Evolutionary conservation across 1,140 invertebrate genomes (phyloP).

Genomic region (Neodiprion pinetum): DNA sequence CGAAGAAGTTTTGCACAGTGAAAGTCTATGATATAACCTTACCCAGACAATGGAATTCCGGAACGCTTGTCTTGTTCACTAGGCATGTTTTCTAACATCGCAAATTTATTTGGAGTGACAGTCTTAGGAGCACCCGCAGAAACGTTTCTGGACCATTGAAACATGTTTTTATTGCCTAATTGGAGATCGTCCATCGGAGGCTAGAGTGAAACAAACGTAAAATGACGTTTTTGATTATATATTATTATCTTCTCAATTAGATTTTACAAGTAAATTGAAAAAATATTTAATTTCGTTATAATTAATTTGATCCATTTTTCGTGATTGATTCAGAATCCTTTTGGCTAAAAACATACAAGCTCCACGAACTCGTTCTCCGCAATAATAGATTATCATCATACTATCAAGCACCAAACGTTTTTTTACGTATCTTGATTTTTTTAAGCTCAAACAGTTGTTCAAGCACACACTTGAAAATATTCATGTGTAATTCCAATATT

Average conservation of each 20-base stretch:
- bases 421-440: neutral
- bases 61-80: slow-evolving; percentile 55
- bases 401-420: neutral
- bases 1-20: no score
- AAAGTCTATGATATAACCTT: slow-evolving; percentile 30
- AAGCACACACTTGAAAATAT: no score
- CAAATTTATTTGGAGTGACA: slow-evolving; percentile 58
- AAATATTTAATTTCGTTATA: neutral
- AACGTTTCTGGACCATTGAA: slow-evolving; percentile 48
- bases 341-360: neutral
- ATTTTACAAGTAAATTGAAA: no score
- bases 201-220: slow-evolving; percentile 38
- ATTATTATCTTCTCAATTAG: neutral
- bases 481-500: no score
- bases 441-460: no score
- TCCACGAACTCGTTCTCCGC: neutral
- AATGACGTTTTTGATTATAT: neutral
- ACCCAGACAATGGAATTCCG: slow-evolving; percentile 51
- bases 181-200: slow-evolving; percentile 56
- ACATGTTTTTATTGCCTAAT: slow-evolving; percentile 55
- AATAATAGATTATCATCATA: neutral
- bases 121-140: slow-evolving; percentile 37
- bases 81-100: slow-evolving; percentile 53
- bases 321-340: neutral
- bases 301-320: neutral